These are phyloP conservation scores for Plestiodon gilberti DNA, from an alignment of 2,113 vertebrate species.

Conservation along the genomic window DNA sequence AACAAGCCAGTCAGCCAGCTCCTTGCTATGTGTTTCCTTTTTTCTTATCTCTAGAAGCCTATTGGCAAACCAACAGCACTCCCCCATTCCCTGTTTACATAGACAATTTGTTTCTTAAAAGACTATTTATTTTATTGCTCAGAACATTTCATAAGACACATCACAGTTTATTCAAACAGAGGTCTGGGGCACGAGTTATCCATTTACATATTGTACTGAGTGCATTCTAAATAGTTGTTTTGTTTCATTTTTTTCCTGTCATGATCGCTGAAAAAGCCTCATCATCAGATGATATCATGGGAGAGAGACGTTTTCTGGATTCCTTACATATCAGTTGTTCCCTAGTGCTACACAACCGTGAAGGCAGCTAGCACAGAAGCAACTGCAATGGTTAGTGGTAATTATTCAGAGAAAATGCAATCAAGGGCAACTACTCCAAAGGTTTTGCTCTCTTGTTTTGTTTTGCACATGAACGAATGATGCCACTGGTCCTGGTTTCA, in stretches of 20 bases:
- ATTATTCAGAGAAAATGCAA: neutral
- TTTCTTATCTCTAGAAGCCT: conserved; percentile 24
- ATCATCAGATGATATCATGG: neutral
- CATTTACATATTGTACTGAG: conserved; percentile 43
- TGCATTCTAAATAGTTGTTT: conserved; percentile 47
- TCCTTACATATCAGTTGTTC: conserved; percentile 23
- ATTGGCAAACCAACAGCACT: conserved; percentile 11
- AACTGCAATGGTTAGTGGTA: neutral
- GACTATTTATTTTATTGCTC: conserved; percentile 57
- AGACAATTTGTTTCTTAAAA: conserved; percentile 58
- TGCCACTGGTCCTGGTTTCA: no score
- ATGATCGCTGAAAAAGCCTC: neutral
- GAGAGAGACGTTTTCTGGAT: conserved; percentile 38
- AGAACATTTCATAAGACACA: conserved; percentile 60
- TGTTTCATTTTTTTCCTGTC: conserved; percentile 29
- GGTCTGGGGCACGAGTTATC: conserved; percentile 42
- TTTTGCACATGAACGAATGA: no score
- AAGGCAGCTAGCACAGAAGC: neutral
- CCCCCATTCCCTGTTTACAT: conserved; percentile 49
- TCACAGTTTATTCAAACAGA: conserved; percentile 59
- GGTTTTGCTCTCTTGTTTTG: neutral
- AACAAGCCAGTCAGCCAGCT: neutral
- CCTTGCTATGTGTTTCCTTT: conserved; percentile 30
- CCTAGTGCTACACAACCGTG: neutral
- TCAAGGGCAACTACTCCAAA: neutral